phyloP scores from a whole-genome alignment of 1,140 invertebrate genomes.

The Meloidogyne floridensis region DNA sequence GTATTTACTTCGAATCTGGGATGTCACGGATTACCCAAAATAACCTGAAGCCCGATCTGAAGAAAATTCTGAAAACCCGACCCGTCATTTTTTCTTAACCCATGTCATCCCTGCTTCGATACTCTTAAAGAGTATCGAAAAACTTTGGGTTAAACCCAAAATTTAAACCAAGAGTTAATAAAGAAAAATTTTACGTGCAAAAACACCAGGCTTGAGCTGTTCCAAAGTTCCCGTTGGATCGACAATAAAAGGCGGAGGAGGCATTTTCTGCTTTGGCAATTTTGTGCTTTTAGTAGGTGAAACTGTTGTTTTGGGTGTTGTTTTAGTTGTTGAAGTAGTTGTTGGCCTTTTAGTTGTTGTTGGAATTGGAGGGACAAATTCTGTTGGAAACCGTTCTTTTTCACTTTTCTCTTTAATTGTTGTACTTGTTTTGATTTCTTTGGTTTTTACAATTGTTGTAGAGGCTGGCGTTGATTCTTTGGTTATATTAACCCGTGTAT shows the following conservation, averaged over 20 bases:
- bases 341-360: neutral
- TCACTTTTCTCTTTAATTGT: neutral
- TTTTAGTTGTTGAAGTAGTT: neutral
- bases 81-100: too few species aligned
- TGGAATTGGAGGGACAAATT: neutral
- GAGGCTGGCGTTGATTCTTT: neutral
- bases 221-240: constrained; percentile 29
- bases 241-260: constrained; percentile 13
- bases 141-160: too few species aligned
- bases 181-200: constrained; percentile 14
- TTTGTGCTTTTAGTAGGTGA: neutral
- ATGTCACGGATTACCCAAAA: too few species aligned
- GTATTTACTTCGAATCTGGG: too few species aligned
- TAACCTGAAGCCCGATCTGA: too few species aligned
- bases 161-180: neutral
- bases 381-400: neutral
- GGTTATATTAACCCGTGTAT: neutral
- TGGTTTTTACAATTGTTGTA: neutral
- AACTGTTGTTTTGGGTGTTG: neutral
- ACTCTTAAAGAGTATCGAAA: too few species aligned
- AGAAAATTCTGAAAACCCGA: too few species aligned
- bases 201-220: constrained; percentile 26
- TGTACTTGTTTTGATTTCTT: constrained; percentile 1
- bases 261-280: neutral
- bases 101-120: too few species aligned